Conservation (phyloP, 2,797 vertebrate genomes). For the Acestrorhynchus altus region DNA sequence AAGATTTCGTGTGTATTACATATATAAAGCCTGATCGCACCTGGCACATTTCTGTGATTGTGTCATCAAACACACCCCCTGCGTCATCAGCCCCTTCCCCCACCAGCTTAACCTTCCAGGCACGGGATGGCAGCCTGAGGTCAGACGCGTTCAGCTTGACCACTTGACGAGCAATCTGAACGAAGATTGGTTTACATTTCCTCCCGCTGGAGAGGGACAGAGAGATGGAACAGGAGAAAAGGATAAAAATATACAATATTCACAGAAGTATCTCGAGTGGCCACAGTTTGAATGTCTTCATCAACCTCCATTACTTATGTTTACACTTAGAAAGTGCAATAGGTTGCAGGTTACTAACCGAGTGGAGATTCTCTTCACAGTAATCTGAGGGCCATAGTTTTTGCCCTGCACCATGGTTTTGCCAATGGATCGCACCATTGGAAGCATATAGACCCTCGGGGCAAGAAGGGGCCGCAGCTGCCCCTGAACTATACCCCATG, state of each 20-base stretch:
- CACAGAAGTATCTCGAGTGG: not conserved
- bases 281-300: not conserved
- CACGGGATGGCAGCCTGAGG: conserved; percentile 81
- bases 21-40: conserved; percentile 54
- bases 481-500: conserved; percentile 80
- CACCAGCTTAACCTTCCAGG: conserved; percentile 85
- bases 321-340: not conserved
- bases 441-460: conserved; percentile 84
- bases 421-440: conserved; percentile 82
- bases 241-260: not conserved
- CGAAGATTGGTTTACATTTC: conserved; percentile 82
- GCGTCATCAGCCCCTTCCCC: conserved; percentile 85
- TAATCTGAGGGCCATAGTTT: conserved; percentile 85
- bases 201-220: conserved; percentile 34
- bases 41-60: conserved; percentile 87
- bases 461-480: conserved; percentile 82
- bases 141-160: conserved; percentile 82
- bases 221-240: not conserved
- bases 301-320: not conserved
- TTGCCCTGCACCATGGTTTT: conserved; percentile 86
- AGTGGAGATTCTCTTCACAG: conserved; percentile 83
- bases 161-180: conserved; percentile 84
- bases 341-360: conserved; percentile 63
- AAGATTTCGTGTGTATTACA: not conserved
- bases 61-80: conserved; percentile 86